Conservation (phyloP, 2,888 invertebrate genomes). For the Drosophila histrio region DNA sequence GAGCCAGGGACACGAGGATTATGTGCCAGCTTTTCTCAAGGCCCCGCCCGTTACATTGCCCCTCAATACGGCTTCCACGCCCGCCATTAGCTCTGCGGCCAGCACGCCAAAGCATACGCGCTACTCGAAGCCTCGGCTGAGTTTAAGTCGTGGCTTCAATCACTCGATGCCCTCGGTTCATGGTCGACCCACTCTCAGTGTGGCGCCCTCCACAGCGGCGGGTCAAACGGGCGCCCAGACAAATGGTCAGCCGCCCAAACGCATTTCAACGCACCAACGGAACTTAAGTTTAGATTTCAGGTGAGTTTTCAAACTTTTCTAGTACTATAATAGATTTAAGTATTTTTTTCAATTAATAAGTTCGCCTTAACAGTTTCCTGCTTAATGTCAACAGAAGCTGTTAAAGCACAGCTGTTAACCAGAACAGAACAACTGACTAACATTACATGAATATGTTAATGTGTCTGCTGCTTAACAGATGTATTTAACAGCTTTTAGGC, state of each 20-base stretch:
- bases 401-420: neutral
- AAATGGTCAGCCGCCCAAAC: constrained; percentile 72
- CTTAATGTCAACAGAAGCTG: neutral
- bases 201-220: constrained; percentile 40
- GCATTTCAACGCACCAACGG: constrained; percentile 89
- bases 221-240: constrained; percentile 35
- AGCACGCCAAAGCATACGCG: constrained; percentile 83
- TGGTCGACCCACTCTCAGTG: constrained; percentile 82
- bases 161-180: constrained; percentile 84
- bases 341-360: no score
- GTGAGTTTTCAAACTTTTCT: constrained; percentile 84
- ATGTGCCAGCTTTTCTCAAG: constrained; percentile 77
- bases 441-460: neutral
- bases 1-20: constrained; percentile 49
- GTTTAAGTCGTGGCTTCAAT: constrained; percentile 83
- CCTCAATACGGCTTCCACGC: constrained; percentile 51
- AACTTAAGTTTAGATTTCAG: constrained; percentile 95
- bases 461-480: neutral
- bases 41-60: constrained; percentile 80
- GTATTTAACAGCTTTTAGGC: neutral
- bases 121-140: constrained; percentile 83
- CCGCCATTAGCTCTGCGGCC: constrained; percentile 79
- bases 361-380: neutral
- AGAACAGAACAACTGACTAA: no score
- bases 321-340: neutral